These are phyloP conservation scores for Allacma fusca DNA, from an alignment of 2,888 invertebrate genomes.

Conservation along the genomic window DNA sequence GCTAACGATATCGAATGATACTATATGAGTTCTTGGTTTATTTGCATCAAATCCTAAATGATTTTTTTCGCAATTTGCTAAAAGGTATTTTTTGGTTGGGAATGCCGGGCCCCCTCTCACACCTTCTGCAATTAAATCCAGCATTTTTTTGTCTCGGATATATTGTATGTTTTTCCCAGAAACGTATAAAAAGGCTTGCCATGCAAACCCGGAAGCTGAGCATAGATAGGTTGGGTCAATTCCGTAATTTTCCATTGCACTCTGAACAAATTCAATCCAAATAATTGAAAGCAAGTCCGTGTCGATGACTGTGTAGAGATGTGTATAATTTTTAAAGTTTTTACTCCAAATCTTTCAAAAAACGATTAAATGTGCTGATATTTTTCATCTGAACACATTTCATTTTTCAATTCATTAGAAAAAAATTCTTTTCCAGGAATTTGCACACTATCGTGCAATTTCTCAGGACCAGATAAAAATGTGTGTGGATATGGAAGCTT, in stretches of 20 bases:
- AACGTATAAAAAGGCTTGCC: not conserved
- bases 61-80: not conserved
- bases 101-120: not conserved
- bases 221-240: not conserved
- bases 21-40: not conserved
- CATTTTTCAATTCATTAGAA: not conserved
- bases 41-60: not conserved
- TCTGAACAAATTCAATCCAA: not conserved
- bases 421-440: not conserved
- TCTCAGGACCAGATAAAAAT: not conserved
- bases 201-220: not conserved
- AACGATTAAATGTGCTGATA: not conserved
- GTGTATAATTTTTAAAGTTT: not conserved
- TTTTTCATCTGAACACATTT: not conserved
- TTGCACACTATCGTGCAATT: not conserved
- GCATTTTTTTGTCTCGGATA: not conserved
- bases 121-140: not conserved
- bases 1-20: not conserved
- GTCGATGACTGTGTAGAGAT: not conserved
- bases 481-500: conserved; percentile 5
- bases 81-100: not conserved
- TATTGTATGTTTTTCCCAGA: not conserved
- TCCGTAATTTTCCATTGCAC: not conserved
- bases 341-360: not conserved
- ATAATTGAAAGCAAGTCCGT: not conserved